These are phyloP conservation scores for Thaumatotibia leucotreta DNA, from an alignment of 1,140 invertebrate genomes.

Conservation along the genomic window DNA sequence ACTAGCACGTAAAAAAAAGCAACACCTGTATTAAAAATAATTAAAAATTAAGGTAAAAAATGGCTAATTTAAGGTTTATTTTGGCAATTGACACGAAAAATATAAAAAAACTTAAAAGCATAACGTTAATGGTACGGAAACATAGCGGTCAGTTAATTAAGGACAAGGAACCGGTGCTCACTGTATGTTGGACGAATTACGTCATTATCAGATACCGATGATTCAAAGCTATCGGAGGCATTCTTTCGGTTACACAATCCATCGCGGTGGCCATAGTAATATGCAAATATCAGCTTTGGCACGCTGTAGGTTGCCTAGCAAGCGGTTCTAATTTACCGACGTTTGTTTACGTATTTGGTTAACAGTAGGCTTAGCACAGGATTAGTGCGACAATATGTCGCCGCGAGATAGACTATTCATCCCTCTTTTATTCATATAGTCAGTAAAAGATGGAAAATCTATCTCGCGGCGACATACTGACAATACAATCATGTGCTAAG, in stretches of 20 bases:
- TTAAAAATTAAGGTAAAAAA: no score
- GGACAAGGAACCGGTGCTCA: constrained; percentile 37
- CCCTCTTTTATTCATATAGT: no score
- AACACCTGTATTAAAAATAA: no score
- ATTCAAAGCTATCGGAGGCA: constrained; percentile 37
- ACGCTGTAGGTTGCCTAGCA: background rate
- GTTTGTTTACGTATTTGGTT: background rate
- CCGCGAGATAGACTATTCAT: no score
- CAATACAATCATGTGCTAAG: no score
- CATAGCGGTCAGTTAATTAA: constrained; percentile 13
- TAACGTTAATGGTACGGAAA: background rate
- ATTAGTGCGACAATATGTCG: no score
- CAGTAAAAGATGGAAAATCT: no score
- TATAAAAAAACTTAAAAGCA: no score
- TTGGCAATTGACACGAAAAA: no score
- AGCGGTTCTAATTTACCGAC: background rate
- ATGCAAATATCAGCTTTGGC: constrained; percentile 20
- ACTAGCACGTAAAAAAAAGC: no score
- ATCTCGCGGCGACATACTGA: no score
- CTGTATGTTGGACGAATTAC: constrained; percentile 51
- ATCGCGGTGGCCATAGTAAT: constrained; percentile 20
- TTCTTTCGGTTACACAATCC: constrained; percentile 19
- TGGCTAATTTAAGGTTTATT: no score
- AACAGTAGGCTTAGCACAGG: background rate
- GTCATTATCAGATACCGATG: constrained; percentile 46